A percentile compares a stretch with the other conserved stretches of the same genome.
Evolutionary conservation across 2,797 vertebrate genomes (phyloP).

Genomic region (Pogonophryne albipinna): DNA sequence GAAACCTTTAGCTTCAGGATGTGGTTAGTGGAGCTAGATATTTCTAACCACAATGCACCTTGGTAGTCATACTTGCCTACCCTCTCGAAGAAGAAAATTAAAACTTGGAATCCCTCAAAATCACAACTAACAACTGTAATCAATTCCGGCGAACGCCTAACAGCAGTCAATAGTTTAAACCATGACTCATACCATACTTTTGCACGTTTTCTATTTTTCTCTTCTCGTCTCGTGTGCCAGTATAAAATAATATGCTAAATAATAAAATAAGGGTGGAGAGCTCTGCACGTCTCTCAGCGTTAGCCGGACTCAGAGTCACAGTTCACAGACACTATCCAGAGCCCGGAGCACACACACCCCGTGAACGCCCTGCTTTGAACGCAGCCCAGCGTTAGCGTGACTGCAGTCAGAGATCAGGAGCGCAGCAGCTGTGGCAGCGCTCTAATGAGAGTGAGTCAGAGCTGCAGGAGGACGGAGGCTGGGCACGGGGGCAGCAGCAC

Average conservation of each 20-base stretch:
- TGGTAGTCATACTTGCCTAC: background rate
- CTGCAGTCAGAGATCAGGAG: slow-evolving; percentile 46
- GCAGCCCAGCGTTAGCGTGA: slow-evolving; percentile 36
- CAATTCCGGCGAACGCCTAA: background rate
- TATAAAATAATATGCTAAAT: slow-evolving; percentile 42
- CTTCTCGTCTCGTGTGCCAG: background rate
- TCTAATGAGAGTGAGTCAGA: slow-evolving; percentile 63
- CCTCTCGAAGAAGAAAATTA: background rate
- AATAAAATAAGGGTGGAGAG: slow-evolving; percentile 51
- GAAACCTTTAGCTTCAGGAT: background rate
- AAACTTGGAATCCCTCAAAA: background rate
- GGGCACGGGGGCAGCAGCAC: slow-evolving; percentile 9
- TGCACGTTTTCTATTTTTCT: background rate
- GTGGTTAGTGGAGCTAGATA: background rate
- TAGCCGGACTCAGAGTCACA: slow-evolving; percentile 6
- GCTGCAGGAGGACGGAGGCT: slow-evolving; percentile 27
- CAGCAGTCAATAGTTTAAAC: background rate
- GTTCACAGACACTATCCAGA: background rate
- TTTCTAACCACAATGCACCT: background rate
- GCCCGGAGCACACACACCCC: background rate
- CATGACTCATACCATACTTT: background rate
- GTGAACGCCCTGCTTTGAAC: slow-evolving; percentile 40
- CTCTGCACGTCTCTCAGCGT: slow-evolving; percentile 2
- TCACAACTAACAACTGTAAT: background rate
- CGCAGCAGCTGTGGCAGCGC: slow-evolving; percentile 41